A percentile compares a stretch with the other conserved stretches of the same genome.
These are phyloP conservation scores for Schizothorax lantsangensis DNA, from an alignment of 2,797 vertebrate species.

Conservation along the genomic window DNA sequence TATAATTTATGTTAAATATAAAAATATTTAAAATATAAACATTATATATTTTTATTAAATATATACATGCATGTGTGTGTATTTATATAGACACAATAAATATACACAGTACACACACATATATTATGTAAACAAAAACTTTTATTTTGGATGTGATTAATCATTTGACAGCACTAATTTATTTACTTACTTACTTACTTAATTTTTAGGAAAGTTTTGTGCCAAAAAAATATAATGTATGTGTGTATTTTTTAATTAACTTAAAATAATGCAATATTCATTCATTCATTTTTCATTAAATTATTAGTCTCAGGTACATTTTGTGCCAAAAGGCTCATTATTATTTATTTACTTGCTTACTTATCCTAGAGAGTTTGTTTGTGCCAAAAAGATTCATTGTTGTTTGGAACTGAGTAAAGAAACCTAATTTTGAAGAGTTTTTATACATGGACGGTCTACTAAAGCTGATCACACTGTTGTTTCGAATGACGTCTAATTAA, in stretches of 20 bases:
- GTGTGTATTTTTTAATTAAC: not conserved
- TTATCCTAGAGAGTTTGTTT: not conserved
- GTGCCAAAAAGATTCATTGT: not conserved
- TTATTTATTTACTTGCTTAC: not conserved
- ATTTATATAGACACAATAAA: too few relatives aligned
- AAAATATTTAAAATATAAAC: too few relatives aligned
- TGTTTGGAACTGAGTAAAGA: not conserved
- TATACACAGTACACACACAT: too few relatives aligned
- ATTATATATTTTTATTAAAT: too few relatives aligned
- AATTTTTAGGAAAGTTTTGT: not conserved
- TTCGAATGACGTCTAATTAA: conserved; percentile 26
- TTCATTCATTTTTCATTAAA: not conserved
- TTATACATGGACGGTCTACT: too few relatives aligned
- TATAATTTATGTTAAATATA: too few relatives aligned
- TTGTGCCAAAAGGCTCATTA: not conserved
- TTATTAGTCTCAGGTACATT: not conserved
- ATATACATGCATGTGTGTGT: too few relatives aligned
- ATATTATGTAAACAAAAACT: too few relatives aligned
- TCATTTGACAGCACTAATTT: too few relatives aligned
- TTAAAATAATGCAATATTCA: not conserved
- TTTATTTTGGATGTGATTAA: too few relatives aligned
- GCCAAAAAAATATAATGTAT: not conserved
- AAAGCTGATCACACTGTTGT: not conserved
- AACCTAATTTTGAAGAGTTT: not conserved
- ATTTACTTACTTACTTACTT: not conserved